Evolutionary conservation across 2,888 invertebrate genomes (phyloP).

Genomic region (Idaea aversata): DNA sequence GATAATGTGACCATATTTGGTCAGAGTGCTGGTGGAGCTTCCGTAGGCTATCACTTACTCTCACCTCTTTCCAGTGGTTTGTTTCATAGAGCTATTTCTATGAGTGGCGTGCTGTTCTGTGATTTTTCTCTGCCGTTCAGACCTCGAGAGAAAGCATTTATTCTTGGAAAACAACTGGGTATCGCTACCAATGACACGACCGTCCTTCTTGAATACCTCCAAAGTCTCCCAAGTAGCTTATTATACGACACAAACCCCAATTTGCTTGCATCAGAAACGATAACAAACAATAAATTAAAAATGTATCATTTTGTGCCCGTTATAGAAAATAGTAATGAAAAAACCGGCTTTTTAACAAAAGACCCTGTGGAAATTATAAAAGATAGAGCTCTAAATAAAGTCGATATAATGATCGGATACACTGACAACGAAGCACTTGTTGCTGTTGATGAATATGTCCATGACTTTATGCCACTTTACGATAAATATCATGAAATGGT

Average conservation of each 20-base stretch:
- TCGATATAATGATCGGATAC: constrained; percentile 16
- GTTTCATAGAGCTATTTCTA: constrained; percentile 79
- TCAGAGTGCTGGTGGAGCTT: constrained; percentile 62
- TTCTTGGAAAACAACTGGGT: constrained; percentile 48
- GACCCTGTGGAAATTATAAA: constrained; percentile 6
- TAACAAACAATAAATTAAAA: neutral
- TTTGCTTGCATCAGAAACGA: neutral
- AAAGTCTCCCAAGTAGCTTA: constrained; percentile 40
- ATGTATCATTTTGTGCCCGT: constrained; percentile 3
- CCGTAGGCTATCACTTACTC: constrained; percentile 54
- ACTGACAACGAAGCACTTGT: constrained; percentile 8
- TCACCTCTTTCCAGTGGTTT: constrained; percentile 69
- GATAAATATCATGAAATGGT: constrained; percentile 13
- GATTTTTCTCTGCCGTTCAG: constrained; percentile 70
- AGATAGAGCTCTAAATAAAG: constrained; percentile 10
- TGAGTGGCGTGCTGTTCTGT: constrained; percentile 83
- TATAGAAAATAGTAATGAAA: neutral
- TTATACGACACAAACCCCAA: constrained; percentile 1
- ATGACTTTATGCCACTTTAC: constrained; percentile 8
- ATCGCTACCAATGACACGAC: constrained; percentile 47
- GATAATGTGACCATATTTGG: constrained; percentile 69
- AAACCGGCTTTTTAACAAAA: constrained; percentile 10
- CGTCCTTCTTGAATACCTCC: constrained; percentile 52
- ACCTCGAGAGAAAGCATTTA: constrained; percentile 68
- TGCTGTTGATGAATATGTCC: neutral